phyloP scores from a whole-genome alignment of 2,797 vertebrate species.

The Hipposideros larvatus region DNA sequence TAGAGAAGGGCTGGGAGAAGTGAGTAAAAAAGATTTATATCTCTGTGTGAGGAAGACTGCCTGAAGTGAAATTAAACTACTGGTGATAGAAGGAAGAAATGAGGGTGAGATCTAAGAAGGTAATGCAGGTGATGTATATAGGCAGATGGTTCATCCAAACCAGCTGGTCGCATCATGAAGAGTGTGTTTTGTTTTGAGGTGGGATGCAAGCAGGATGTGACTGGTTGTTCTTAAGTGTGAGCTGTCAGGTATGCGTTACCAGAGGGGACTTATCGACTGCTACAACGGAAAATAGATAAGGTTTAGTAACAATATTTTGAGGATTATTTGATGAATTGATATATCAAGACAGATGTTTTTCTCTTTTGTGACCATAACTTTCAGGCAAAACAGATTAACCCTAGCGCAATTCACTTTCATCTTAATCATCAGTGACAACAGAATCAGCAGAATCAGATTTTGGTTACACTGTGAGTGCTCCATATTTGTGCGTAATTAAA shows the following conservation, averaged over 20 bases:
- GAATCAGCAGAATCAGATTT: neutral
- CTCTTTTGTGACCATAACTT: neutral
- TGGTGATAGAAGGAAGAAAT: neutral
- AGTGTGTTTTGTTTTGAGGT: neutral
- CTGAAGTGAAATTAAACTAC: neutral
- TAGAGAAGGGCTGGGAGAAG: neutral
- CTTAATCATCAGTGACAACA: slow-evolving; percentile 4
- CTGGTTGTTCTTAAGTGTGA: neutral
- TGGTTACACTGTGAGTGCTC: neutral
- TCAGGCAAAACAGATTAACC: neutral
- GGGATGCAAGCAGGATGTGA: neutral
- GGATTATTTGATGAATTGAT: neutral
- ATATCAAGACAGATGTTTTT: slow-evolving; percentile 40
- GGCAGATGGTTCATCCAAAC: neutral
- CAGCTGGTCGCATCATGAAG: neutral
- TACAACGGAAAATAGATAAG: neutral
- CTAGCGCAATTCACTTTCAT: neutral
- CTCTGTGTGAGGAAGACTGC: neutral
- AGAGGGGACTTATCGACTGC: neutral
- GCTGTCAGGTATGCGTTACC: neutral
- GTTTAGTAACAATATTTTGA: neutral
- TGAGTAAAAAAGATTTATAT: neutral
- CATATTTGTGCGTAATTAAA: neutral
- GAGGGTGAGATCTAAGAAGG: neutral
- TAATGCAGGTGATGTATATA: neutral